Conservation (phyloP, 2,888 invertebrate species). For the Vannuccia rotundouncinata region DNA sequence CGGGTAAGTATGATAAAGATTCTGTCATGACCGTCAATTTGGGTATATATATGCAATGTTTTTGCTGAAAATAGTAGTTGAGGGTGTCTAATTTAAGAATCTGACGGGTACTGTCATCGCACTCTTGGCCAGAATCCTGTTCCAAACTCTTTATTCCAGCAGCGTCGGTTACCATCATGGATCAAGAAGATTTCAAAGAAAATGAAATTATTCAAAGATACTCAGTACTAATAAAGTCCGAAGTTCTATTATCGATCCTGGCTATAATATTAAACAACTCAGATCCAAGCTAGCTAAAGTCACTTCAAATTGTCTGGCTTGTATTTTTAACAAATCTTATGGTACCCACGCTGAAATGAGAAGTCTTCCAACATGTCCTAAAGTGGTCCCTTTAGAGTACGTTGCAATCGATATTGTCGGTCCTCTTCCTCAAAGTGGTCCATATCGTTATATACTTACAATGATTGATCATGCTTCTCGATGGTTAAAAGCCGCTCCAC, state of each 20-base stretch:
- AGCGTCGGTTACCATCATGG: neutral
- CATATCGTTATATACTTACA: neutral
- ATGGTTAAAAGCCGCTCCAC: neutral
- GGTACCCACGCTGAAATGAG: neutral
- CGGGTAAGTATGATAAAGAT: too few species aligned
- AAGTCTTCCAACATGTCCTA: neutral
- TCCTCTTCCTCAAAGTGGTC: neutral
- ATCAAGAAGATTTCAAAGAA: neutral
- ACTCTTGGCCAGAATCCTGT: too few species aligned
- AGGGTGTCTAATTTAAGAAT: too few species aligned
- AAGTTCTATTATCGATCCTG: neutral
- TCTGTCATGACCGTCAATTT: too few species aligned
- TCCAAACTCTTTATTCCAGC: neutral
- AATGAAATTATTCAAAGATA: neutral
- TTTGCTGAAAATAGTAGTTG: too few species aligned
- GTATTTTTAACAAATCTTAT: neutral
- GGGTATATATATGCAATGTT: too few species aligned
- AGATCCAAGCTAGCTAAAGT: neutral
- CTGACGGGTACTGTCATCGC: too few species aligned
- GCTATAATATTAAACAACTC: neutral
- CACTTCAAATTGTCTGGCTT: neutral
- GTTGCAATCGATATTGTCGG: neutral
- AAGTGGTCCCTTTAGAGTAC: neutral
- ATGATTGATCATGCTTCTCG: neutral
- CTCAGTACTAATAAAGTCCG: neutral